phyloP scores from a whole-genome alignment of 1,140 invertebrate species.

The Drosophila santomea region DNA sequence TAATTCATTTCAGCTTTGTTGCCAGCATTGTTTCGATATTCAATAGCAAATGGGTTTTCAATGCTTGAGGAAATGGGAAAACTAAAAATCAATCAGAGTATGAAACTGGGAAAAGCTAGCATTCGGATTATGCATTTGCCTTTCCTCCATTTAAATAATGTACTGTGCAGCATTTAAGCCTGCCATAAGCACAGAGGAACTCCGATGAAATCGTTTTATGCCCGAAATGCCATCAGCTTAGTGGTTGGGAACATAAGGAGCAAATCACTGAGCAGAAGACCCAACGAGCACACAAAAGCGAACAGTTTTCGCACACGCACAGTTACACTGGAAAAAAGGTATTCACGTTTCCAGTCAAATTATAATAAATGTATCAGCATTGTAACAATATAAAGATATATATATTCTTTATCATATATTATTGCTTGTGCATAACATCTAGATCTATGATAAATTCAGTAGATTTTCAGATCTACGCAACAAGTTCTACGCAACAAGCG shows the following conservation, averaged over 20 bases:
- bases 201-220: constrained; percentile 33
- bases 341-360: too few relatives aligned
- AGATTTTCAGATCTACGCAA: too few relatives aligned
- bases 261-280: constrained; percentile 54
- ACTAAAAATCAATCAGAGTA: constrained; percentile 19
- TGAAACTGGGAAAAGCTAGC: constrained; percentile 2
- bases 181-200: constrained; percentile 22
- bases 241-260: constrained; percentile 55
- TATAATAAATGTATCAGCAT: too few relatives aligned
- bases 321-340: constrained; percentile 17
- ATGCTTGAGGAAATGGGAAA: constrained; percentile 35
- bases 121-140: neutral
- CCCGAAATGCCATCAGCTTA: constrained; percentile 52
- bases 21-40: constrained; percentile 18
- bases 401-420: too few relatives aligned
- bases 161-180: constrained; percentile 18
- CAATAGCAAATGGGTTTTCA: constrained; percentile 4
- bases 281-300: constrained; percentile 15
- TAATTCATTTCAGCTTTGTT: constrained; percentile 40
- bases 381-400: too few relatives aligned
- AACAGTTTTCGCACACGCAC: neutral
- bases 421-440: too few relatives aligned
- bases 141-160: constrained; percentile 22
- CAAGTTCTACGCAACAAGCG: too few relatives aligned
- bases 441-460: too few relatives aligned